phyloP scores from a whole-genome alignment of 2,888 invertebrate genomes.

The Ellobium chinense region DNA sequence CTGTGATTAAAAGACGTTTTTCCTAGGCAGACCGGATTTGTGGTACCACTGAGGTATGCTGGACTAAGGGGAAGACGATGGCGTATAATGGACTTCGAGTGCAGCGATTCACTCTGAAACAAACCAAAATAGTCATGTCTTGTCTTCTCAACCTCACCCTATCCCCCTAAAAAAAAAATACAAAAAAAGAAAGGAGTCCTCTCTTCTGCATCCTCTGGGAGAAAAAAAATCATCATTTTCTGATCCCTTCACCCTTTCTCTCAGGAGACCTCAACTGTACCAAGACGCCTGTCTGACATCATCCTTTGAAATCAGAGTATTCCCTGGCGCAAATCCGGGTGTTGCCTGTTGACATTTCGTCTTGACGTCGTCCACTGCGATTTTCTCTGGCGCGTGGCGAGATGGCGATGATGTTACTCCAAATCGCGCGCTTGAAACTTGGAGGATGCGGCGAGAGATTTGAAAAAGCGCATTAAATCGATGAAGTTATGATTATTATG shows the following conservation, averaged over 20 bases:
- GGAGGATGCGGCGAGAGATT: background rate
- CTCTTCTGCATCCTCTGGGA: too few relatives aligned
- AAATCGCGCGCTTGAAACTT: background rate
- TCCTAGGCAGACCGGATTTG: too few relatives aligned
- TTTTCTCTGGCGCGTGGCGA: background rate
- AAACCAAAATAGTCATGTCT: too few relatives aligned
- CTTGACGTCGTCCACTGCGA: background rate
- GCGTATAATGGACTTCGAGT: too few relatives aligned
- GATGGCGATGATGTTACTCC: background rate
- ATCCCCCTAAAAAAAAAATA: too few relatives aligned
- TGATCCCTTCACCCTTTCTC: background rate
- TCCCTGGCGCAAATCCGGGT: background rate
- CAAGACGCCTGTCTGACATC: background rate
- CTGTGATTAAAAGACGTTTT: too few relatives aligned
- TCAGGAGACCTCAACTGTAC: background rate
- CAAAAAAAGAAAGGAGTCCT: too few relatives aligned
- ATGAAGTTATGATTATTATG: background rate
- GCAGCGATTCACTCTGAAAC: too few relatives aligned
- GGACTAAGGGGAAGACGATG: too few relatives aligned
- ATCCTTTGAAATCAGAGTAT: background rate
- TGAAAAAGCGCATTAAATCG: background rate
- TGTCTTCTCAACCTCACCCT: too few relatives aligned
- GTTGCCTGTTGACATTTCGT: background rate
- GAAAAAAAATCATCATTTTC: too few relatives aligned
- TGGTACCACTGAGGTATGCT: too few relatives aligned